Percentiles rank a stretch among this genome's conserved stretches.
phyloP scores from a whole-genome alignment of 2,113 vertebrate species.

The Martes martes region DNA sequence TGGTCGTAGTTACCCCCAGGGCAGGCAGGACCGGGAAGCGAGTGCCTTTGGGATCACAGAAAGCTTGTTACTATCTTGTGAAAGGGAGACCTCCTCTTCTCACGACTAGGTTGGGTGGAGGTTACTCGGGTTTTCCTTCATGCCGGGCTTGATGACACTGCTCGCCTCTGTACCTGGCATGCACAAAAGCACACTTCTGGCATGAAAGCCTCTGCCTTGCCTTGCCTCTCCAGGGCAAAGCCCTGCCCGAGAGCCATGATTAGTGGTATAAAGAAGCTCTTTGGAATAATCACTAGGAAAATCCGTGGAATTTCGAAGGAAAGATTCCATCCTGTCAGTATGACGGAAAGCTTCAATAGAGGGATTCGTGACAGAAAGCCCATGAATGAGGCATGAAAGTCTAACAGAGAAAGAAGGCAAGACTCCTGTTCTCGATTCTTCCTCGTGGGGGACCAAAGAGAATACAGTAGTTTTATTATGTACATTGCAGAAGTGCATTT shows the following conservation, averaged over 20 bases:
- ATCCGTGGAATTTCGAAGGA: neutral
- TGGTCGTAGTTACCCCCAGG: neutral
- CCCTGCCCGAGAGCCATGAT: neutral
- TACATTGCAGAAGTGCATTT: neutral
- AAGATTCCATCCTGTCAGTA: neutral
- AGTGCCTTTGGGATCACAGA: neutral
- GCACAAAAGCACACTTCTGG: neutral
- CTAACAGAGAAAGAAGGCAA: neutral
- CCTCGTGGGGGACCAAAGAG: neutral
- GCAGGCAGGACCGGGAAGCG: neutral
- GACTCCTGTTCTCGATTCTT: neutral
- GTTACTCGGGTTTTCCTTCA: neutral
- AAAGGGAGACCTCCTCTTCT: neutral
- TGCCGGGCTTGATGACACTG: accelerated
- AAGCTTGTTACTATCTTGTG: neutral
- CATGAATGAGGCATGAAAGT: accelerated
- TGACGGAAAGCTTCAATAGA: neutral
- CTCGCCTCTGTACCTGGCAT: neutral
- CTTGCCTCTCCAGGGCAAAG: neutral
- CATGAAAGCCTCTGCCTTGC: neutral
- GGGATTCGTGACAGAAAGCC: accelerated
- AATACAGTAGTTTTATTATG: neutral
- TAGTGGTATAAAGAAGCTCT: neutral
- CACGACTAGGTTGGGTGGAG: accelerated
- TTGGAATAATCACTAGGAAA: neutral